Percentiles rank a stretch among this genome's conserved stretches.
Evolutionary conservation across 2,888 invertebrate species (phyloP).

Genomic region (Chrysopilus asiliformis): DNA sequence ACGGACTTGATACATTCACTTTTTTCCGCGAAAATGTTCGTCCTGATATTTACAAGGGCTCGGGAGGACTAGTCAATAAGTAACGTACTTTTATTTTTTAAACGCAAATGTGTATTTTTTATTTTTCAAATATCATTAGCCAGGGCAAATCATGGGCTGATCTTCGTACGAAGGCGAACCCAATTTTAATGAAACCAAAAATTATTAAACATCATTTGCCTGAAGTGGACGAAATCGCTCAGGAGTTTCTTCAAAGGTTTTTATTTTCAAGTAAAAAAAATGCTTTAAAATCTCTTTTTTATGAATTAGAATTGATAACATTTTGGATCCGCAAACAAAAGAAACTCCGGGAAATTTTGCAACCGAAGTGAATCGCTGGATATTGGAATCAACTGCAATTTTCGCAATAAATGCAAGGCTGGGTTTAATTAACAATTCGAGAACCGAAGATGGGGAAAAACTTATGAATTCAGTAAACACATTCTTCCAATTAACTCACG

Average conservation of each 20-base stretch:
- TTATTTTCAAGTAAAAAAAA: background rate
- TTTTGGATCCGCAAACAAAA: constrained; percentile 22
- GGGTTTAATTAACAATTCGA: constrained; percentile 21
- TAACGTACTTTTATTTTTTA: constrained; percentile 9
- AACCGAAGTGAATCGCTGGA: constrained; percentile 41
- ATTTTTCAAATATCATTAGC: constrained; percentile 27
- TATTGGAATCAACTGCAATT: constrained; percentile 41
- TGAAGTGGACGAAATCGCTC: constrained; percentile 39
- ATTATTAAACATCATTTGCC: constrained; percentile 40
- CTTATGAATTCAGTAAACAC: constrained; percentile 15
- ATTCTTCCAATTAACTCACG: constrained; percentile 10
- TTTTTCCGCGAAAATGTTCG: constrained; percentile 34
- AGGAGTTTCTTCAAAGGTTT: constrained; percentile 28
- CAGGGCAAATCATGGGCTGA: constrained; percentile 53
- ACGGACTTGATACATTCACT: constrained; percentile 32
- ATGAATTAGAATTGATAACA: constrained; percentile 23
- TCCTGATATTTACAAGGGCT: constrained; percentile 19
- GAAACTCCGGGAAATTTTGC: constrained; percentile 37
- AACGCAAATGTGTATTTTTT: background rate
- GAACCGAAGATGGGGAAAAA: constrained; percentile 6
- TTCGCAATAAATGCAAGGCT: constrained; percentile 34
- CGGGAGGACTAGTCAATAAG: constrained; percentile 18
- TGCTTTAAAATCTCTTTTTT: background rate
- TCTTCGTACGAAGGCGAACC: constrained; percentile 51
- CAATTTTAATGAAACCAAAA: constrained; percentile 49